Evolutionary conservation across 2,113 vertebrate genomes (phyloP).

Genomic region (Eclectus roratus): DNA sequence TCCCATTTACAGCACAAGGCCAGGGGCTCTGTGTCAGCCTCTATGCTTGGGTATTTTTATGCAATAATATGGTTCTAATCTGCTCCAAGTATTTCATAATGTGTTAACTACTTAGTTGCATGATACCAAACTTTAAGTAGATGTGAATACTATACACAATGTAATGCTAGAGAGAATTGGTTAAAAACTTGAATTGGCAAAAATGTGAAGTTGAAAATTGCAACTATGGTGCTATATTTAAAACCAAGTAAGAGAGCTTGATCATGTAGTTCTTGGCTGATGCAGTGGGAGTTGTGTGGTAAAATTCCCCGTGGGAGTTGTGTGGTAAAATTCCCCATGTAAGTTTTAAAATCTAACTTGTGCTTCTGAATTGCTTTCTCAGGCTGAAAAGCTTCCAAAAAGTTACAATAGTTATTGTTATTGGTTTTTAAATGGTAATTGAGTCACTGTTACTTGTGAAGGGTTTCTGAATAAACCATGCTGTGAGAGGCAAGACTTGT

Average conservation of each 20-base stretch:
- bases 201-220: neutral
- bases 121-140: rapidly evolving
- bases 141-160: neutral
- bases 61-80: neutral
- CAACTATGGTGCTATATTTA: neutral
- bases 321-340: neutral
- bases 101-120: neutral
- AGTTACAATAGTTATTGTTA: neutral
- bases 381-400: neutral
- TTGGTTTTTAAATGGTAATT: neutral
- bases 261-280: rapidly evolving
- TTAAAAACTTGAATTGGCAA: neutral
- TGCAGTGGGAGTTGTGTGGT: neutral
- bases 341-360: neutral
- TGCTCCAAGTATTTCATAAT: neutral
- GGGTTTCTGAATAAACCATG: neutral
- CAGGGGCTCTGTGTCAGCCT: neutral
- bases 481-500: neutral
- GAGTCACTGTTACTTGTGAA: neutral
- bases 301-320: neutral
- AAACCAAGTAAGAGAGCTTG: neutral
- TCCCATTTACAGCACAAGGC: neutral
- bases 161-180: neutral
- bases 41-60: neutral
- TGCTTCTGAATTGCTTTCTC: neutral